A percentile compares a stretch with the other conserved stretches of the same genome.
These are phyloP conservation scores for Lumbricus terrestris DNA, from an alignment of 2,888 invertebrate species.

Conservation along the genomic window DNA sequence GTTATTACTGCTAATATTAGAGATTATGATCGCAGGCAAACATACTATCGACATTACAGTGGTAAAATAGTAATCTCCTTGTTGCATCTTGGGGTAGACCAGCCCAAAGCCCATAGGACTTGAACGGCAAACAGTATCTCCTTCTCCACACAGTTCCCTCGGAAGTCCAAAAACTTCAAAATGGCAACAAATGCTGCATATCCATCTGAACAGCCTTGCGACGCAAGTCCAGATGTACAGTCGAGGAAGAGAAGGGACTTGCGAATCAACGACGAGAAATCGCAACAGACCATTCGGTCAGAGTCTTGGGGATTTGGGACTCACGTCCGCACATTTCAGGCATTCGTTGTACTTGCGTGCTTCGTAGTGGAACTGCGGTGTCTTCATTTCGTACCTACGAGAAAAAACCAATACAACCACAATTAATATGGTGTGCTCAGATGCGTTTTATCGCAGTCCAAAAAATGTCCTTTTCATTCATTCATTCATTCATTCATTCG, in stretches of 20 bases:
- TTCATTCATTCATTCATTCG: too few relatives aligned
- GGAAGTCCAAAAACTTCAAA: not conserved
- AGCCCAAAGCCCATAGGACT: not conserved
- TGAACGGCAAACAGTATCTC: not conserved
- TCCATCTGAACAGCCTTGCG: not conserved
- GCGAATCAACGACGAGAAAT: not conserved
- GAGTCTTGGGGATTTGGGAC: not conserved
- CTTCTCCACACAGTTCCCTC: not conserved
- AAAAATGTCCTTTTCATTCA: too few relatives aligned
- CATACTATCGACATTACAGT: not conserved
- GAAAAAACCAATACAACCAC: constrained; percentile 7
- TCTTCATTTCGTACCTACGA: constrained; percentile 18
- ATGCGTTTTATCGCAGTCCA: too few relatives aligned
- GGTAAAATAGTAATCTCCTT: not conserved
- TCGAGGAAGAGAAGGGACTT: not conserved
- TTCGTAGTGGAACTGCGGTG: constrained; percentile 20
- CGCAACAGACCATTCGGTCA: not conserved
- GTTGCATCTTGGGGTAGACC: not conserved
- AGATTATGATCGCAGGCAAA: not conserved
- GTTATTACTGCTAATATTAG: not conserved
- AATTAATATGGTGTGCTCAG: too few relatives aligned
- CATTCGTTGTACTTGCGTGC: constrained; percentile 10
- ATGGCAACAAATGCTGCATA: not conserved
- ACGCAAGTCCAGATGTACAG: not conserved
- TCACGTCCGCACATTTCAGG: not conserved